Evolutionary conservation across 2,888 invertebrate species (phyloP).

Genomic region (Coelopa pilipes): DNA sequence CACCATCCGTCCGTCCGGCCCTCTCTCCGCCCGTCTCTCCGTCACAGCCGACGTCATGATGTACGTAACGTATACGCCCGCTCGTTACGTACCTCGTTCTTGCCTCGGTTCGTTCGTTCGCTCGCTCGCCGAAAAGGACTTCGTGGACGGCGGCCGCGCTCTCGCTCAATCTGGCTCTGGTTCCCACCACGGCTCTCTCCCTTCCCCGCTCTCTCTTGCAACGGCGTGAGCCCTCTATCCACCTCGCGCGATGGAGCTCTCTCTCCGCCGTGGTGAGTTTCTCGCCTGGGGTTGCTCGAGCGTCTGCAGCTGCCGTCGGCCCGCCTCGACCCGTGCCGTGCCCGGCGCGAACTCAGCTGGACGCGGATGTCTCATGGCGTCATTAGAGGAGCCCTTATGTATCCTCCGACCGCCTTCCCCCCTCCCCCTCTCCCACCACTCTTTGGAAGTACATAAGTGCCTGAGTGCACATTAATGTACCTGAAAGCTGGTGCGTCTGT

Average conservation of each 20-base stretch:
- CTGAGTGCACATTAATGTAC: background rate
- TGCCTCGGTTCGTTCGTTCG: too few relatives aligned
- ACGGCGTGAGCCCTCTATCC: too few relatives aligned
- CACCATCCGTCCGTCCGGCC: background rate
- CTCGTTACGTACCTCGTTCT: too few relatives aligned
- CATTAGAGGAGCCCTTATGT: slow-evolving; percentile 23
- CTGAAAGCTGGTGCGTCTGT: background rate
- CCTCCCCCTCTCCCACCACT: too few relatives aligned
- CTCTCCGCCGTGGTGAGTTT: slow-evolving; percentile 16
- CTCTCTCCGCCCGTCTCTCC: background rate
- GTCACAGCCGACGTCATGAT: background rate
- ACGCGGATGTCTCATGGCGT: slow-evolving; percentile 36
- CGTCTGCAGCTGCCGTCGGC: background rate
- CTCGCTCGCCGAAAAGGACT: background rate
- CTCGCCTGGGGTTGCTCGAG: background rate
- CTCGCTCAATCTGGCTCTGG: background rate
- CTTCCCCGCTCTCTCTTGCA: background rate
- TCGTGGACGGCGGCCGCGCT: background rate
- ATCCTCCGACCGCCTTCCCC: too few relatives aligned
- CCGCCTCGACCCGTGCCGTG: background rate
- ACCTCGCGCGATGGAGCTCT: too few relatives aligned
- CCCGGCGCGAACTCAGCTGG: slow-evolving; percentile 32
- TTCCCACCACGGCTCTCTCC: background rate
- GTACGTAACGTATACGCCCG: too few relatives aligned
- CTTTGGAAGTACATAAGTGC: background rate